A percentile compares a stretch with the other conserved stretches of the same genome.
Evolutionary conservation across 2,888 invertebrate genomes (phyloP).

Genomic region (Microplitis manilae): DNA sequence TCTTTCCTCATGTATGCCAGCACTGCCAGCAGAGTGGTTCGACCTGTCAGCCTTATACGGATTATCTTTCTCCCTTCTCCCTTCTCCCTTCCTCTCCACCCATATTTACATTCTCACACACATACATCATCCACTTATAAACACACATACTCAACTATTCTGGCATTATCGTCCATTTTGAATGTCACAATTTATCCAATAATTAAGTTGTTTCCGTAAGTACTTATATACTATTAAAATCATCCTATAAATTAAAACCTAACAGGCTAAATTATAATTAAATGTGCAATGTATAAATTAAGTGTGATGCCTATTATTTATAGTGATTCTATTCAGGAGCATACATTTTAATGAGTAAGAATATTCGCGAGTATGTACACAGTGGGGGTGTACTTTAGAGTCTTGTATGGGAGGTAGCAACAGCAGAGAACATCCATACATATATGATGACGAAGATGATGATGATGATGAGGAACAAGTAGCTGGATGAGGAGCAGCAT

Average conservation of each 20-base stretch:
- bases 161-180: conserved; percentile 26
- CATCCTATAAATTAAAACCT: not conserved
- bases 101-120: not conserved
- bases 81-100: too few relatives aligned
- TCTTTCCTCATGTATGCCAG: conserved; percentile 10
- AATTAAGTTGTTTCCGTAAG: not conserved
- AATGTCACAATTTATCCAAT: conserved; percentile 18
- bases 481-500: not conserved
- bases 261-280: too few relatives aligned
- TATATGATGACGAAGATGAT: not conserved
- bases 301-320: too few relatives aligned
- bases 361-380: not conserved
- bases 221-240: not conserved
- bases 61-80: conserved; percentile 7
- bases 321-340: not conserved
- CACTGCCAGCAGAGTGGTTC: conserved; percentile 5
- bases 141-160: conserved; percentile 2
- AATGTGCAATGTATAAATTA: too few relatives aligned
- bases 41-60: conserved; percentile 23
- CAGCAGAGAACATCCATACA: not conserved
- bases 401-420: not conserved
- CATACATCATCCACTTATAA: conserved; percentile 8
- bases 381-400: not conserved
- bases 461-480: not conserved
- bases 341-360: not conserved